Evolutionary conservation across 2,113 vertebrate genomes (phyloP).

Genomic region (Dasyurus viverrinus): DNA sequence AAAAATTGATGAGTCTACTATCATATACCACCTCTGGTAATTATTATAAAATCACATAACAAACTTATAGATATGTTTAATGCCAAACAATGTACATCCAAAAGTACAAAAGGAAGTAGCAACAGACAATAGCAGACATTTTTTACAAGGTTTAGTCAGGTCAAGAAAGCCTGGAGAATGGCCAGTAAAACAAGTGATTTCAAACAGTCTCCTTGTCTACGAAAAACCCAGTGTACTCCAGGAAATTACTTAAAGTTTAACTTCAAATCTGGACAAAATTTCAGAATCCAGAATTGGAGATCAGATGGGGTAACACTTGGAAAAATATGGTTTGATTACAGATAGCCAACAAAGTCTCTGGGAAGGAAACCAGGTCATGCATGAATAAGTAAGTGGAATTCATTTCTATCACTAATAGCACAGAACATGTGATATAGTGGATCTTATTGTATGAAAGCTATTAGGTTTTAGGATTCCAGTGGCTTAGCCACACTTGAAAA

Average conservation of each 20-base stretch:
- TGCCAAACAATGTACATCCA: constrained; percentile 12
- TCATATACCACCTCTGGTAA: neutral
- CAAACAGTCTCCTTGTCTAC: neutral
- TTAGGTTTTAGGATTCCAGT: constrained; percentile 22
- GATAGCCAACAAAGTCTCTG: constrained; percentile 6
- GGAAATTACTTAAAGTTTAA: neutral
- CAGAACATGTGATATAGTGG: neutral
- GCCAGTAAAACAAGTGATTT: neutral
- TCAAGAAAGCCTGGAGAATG: neutral
- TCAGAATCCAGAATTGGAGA: neutral
- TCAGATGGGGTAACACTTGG: constrained; percentile 12
- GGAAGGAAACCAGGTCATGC: constrained; percentile 27
- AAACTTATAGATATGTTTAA: neutral
- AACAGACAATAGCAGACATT: neutral
- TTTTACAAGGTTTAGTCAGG: neutral
- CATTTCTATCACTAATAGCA: constrained; percentile 13
- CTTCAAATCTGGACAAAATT: constrained; percentile 27
- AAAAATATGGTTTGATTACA: constrained; percentile 19
- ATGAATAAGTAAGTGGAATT: neutral
- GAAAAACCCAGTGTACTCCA: neutral
- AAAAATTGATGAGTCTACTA: constrained; percentile 7
- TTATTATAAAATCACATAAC: constrained; percentile 1
- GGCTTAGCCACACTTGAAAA: constrained; percentile 49
- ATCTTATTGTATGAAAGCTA: neutral
- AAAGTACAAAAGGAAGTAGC: constrained; percentile 23